Evolutionary conservation across 2,888 invertebrate species (phyloP).

Genomic region (Troides oblongomaculatus): DNA sequence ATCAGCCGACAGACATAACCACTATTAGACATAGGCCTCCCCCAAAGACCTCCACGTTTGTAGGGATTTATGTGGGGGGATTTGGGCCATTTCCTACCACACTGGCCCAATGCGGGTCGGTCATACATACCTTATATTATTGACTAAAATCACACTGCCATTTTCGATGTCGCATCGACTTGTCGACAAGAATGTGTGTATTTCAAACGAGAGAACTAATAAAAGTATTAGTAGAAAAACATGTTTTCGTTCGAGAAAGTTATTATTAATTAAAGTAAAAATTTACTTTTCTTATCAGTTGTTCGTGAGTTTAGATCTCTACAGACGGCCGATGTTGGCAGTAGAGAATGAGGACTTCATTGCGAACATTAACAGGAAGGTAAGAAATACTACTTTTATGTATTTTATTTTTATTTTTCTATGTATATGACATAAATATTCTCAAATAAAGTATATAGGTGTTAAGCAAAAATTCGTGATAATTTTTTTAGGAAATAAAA

Average conservation of each 20-base stretch:
- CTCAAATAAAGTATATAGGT: background rate
- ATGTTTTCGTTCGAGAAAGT: background rate
- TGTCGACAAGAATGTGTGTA: too few relatives aligned
- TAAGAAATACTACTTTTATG: slow-evolving; percentile 37
- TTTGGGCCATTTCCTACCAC: too few relatives aligned
- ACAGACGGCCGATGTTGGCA: slow-evolving; percentile 70
- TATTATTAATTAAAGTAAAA: too few relatives aligned
- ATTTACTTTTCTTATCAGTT: slow-evolving; percentile 52
- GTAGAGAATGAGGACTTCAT: slow-evolving; percentile 80
- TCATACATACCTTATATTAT: too few relatives aligned
- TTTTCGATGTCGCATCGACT: too few relatives aligned
- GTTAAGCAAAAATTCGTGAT: background rate
- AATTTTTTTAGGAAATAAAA: background rate
- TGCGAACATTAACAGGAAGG: slow-evolving; percentile 79
- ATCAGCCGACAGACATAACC: too few relatives aligned
- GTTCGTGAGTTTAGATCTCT: slow-evolving; percentile 67
- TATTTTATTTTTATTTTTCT: background rate
- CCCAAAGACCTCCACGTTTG: too few relatives aligned
- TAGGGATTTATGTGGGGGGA: too few relatives aligned
- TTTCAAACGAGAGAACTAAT: background rate
- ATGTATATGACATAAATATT: background rate
- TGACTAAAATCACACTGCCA: too few relatives aligned
- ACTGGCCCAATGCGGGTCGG: too few relatives aligned
- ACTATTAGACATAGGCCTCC: too few relatives aligned
- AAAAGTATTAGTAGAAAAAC: background rate